Base-by-base conservation (phyloP, 2,113 vertebrate genomes). In the Indri indri region DNA sequence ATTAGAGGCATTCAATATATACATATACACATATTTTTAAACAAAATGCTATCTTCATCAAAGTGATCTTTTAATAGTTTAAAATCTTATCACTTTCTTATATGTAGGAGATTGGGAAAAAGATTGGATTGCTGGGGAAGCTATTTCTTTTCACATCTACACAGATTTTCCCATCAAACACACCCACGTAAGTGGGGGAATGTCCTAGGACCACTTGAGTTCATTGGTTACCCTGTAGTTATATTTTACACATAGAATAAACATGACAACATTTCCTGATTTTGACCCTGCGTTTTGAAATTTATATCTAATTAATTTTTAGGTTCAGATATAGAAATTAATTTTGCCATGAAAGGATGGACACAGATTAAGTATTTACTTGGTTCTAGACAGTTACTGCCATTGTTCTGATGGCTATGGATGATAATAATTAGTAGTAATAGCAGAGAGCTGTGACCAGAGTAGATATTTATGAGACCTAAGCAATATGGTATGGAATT, bases 271-370 rank as follows among this genome's bases (percentile, higher is more conserved):
- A 27, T 92, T 80, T 90, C n/a, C 37, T 95, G 37, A 91, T 68
- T 88, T 92, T 92, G 76, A 91, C 10, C 4, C 50, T 66, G 25
- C 81, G 65, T 92, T 96, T 92, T 91, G 37, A 85, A 73, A 80
- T 61, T 77, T n/a, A 30, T 70, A 74, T 81, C 42, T 90, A 70
- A 50, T 52, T 94, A 82, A 65, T 61, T 68, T 32, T 52, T 88
- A 85, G 85, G 65, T 81, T 94, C 66, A 82, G 63, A 42, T 88
- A 27, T 34, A 88, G 59, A 92, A 76, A 82, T 70, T 92, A 88
- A 30, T 17, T 83, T 95, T 90, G n/a, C 8, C 63, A 1, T 81
- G 32, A 84, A 65, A 88, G 23, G n/a, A 59, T 40, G 42, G 65
- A n/a, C 45, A 20, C 30, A 59, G 50, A 57, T 59, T 73, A n/a